Evolutionary conservation across 2,797 vertebrate species (phyloP).

Genomic region (Acipenser ruthenus): DNA sequence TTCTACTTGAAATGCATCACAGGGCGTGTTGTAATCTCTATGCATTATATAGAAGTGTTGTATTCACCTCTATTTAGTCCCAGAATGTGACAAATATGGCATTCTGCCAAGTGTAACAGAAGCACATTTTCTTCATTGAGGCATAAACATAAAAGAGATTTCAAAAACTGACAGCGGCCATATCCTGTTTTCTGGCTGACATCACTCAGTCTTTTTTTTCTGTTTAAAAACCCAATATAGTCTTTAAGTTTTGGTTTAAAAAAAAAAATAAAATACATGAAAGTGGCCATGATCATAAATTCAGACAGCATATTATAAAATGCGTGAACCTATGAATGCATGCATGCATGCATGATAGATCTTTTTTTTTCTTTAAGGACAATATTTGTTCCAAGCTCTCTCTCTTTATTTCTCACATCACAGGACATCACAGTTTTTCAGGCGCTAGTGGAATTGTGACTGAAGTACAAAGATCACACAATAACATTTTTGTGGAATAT

Average conservation of each 20-base stretch:
- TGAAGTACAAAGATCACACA: background rate
- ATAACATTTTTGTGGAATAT: too few species aligned
- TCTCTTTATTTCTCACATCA: background rate
- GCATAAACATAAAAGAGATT: background rate
- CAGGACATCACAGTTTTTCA: background rate
- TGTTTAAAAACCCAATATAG: background rate
- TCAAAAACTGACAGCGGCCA: background rate
- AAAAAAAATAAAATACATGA: background rate
- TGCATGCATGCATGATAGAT: conserved; percentile 6
- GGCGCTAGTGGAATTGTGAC: background rate
- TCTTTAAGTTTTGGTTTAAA: background rate
- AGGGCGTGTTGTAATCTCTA: too few species aligned
- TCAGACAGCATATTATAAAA: background rate
- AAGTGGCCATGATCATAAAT: conserved; percentile 1
- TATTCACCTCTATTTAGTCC: too few species aligned
- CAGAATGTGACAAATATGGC: too few species aligned
- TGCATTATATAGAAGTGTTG: too few species aligned
- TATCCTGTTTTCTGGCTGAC: conserved; percentile 3
- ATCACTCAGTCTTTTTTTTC: background rate
- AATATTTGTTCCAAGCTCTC: background rate
- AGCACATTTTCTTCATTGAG: background rate
- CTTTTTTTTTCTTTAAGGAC: conserved; percentile 1
- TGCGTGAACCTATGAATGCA: conserved; percentile 2
- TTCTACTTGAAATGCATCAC: too few species aligned
- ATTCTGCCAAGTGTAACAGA: background rate